A percentile compares a stretch with the other conserved stretches of the same genome.
Evolutionary conservation across 2,113 vertebrate species (phyloP).

Genomic region (Poecile atricapillus): DNA sequence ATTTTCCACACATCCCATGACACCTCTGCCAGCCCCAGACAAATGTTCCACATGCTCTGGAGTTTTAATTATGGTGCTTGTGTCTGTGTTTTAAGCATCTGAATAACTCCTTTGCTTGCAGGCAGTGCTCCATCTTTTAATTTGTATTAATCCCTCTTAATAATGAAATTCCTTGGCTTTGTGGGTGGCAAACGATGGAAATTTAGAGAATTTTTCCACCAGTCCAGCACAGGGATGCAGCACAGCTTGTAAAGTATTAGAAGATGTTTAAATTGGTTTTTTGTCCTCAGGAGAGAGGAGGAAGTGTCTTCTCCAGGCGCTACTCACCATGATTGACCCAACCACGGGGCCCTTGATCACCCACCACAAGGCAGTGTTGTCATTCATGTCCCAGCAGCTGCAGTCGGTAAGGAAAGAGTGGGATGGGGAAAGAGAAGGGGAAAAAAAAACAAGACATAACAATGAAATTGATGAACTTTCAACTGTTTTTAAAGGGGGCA

Average conservation of each 20-base stretch:
- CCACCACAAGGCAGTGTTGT: conserved; percentile 97
- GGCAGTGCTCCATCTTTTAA: background rate
- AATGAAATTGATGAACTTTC: background rate
- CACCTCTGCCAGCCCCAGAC: background rate
- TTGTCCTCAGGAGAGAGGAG: background rate
- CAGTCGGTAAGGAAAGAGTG: background rate
- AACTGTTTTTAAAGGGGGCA: background rate
- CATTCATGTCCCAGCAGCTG: conserved; percentile 98
- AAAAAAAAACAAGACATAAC: background rate
- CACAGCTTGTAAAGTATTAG: background rate
- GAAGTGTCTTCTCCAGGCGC: background rate
- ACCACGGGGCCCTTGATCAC: conserved; percentile 97
- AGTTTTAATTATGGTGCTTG: background rate
- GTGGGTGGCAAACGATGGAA: background rate
- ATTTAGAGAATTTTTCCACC: background rate
- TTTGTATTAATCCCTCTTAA: background rate
- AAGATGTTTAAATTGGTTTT: background rate
- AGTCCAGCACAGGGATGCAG: background rate
- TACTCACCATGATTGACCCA: conserved; percentile 93
- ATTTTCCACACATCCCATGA: background rate
- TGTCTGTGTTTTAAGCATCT: background rate
- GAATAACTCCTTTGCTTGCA: background rate
- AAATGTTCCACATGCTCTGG: background rate
- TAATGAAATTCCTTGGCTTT: background rate
- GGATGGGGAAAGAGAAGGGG: background rate